Conservation (phyloP, 2,797 vertebrate species). For the Coilia nasus region DNA sequence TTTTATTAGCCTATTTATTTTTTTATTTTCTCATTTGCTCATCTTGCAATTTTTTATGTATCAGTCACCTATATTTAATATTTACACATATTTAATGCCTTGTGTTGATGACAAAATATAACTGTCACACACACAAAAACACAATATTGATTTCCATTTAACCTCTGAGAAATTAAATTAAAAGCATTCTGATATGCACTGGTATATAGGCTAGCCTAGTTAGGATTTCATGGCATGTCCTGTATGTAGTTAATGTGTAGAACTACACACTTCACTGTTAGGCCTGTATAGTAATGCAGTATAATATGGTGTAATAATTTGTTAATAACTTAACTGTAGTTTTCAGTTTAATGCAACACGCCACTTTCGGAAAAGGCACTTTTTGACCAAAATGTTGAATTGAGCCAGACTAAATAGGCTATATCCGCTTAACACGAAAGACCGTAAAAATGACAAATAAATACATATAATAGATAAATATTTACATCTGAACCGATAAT, state of each 20-base stretch:
- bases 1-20: neutral
- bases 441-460: neutral
- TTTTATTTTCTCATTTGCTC: too few relatives aligned
- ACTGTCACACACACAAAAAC: too few relatives aligned
- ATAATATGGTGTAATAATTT: neutral
- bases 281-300: too few relatives aligned
- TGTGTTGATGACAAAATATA: too few relatives aligned
- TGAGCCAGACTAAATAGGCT: neutral
- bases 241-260: neutral
- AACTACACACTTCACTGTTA: too few relatives aligned
- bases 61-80: too few relatives aligned
- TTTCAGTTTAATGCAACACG: neutral
- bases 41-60: too few relatives aligned
- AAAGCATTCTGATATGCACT: neutral
- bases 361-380: neutral
- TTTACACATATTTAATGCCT: too few relatives aligned
- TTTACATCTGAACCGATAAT: neutral
- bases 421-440: neutral
- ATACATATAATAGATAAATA: neutral
- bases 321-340: neutral
- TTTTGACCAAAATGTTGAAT: neutral
- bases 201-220: neutral
- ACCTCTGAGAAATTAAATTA: neutral
- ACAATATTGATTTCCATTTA: neutral
- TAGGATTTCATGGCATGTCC: neutral